Evolutionary conservation across 2,113 vertebrate genomes (phyloP).

Genomic region (Aspidoscelis tigris): DNA sequence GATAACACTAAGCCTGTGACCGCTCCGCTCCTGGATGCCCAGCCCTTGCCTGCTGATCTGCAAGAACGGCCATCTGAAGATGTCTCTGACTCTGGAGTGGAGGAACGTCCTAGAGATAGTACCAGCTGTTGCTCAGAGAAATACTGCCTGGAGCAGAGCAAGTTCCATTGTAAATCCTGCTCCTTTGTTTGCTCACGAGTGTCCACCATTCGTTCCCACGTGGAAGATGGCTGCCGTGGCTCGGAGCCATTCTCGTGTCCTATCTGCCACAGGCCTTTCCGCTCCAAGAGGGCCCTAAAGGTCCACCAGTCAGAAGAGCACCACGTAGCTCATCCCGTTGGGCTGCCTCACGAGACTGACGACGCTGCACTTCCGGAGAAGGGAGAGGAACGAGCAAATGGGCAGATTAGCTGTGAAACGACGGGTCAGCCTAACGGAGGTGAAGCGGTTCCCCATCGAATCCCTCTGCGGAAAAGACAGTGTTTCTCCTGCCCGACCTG

Average conservation of each 20-base stretch:
- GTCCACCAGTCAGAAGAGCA: constrained; percentile 54
- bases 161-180: constrained; percentile 84
- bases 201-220: constrained; percentile 82
- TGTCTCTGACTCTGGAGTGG: not conserved
- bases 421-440: not conserved
- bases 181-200: constrained; percentile 82
- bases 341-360: not conserved
- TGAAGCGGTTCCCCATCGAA: not conserved
- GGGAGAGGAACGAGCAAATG: rapidly evolving
- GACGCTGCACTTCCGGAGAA: rapidly evolving
- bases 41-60: not conserved
- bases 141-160: constrained; percentile 77
- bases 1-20: not conserved
- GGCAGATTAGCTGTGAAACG: not conserved
- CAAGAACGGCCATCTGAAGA: not conserved
- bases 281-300: constrained; percentile 58
- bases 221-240: constrained; percentile 74
- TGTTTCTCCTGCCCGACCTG: constrained; percentile 83
- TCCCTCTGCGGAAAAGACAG: constrained; percentile 44
- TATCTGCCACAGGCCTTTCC: constrained; percentile 62
- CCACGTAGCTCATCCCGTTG: rapidly evolving
- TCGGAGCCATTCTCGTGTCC: constrained; percentile 59
- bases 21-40: constrained; percentile 12
- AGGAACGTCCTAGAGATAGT: constrained; percentile 13
- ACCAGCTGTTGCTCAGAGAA: constrained; percentile 45